A percentile compares a stretch with the other conserved stretches of the same genome.
These are phyloP conservation scores for Heterochromis multidens DNA, from an alignment of 2,113 vertebrate species.

Conservation along the genomic window DNA sequence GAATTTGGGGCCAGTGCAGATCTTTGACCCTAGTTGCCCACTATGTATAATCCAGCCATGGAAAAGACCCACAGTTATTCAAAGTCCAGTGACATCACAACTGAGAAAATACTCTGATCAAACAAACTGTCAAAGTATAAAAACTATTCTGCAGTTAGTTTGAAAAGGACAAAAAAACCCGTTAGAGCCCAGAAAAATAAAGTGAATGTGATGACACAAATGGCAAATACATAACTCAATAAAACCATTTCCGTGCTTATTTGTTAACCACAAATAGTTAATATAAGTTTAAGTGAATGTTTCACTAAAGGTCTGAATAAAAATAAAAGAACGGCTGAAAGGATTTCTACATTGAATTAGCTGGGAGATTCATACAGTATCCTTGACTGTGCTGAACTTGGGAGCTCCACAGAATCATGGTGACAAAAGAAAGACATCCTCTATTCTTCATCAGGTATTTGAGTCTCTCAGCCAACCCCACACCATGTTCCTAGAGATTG, in stretches of 20 bases:
- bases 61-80: background rate
- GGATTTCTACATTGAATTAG: background rate
- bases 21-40: background rate
- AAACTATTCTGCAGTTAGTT: background rate
- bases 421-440: constrained; percentile 39
- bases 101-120: background rate
- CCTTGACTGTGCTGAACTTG: constrained; percentile 9
- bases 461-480: constrained; percentile 18
- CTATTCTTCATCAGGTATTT: constrained; percentile 48
- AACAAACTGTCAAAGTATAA: background rate
- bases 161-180: background rate
- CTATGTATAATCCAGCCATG: background rate
- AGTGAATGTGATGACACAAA: background rate
- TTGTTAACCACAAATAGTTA: background rate
- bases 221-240: background rate
- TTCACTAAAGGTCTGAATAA: background rate
- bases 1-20: background rate
- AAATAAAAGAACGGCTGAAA: background rate
- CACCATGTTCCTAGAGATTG: constrained; percentile 38
- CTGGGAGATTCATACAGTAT: background rate
- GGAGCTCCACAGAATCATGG: background rate
- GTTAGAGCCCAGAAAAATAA: background rate
- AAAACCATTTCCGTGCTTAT: background rate
- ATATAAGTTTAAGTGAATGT: background rate
- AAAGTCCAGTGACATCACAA: background rate